Base-by-base conservation (phyloP, 2,797 vertebrate genomes). In the Amphiprion clarkii region DNA sequence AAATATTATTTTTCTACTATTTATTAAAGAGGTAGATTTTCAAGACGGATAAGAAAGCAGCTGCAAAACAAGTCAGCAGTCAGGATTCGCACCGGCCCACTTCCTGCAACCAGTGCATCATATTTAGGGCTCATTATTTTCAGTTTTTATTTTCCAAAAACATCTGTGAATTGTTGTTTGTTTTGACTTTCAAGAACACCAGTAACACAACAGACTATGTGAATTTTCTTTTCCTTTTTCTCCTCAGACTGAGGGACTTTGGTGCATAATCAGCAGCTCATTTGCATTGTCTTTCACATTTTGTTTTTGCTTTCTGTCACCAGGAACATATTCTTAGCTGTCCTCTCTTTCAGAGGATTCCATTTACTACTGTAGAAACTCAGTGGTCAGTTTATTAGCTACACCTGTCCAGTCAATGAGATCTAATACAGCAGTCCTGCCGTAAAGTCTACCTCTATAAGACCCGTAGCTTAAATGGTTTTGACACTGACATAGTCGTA, bases 1-100 rank as follows among this genome's bases (percentile, higher is more conserved):
- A 96, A 96, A 95, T 90, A 96, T 96, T 99, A 98, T 98, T 99
- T 99, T 99, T 99, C 96, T 99, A 99, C 97, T 99, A 99, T 99
- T 99, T 99, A 99, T 99, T 99, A 92, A 97, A 97, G 93, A 74
- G 76, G 64, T 95, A 85, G 78, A 90, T 89, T 73, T 87, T 81
- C 82, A 60, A 78, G 80, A 81, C 57, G 58, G 56, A 81, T 67
- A 59, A 81, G 74, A 58, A 70, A 84, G 74, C 72, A 78, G 76
- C 81, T 74, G 55, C 75, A 61, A 79, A 82, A 79, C 61, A 14
- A 42, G 44, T 66, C 49, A 76, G 56, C 25, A 44, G 53, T 49
- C 69, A 13, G 36, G 33, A 71, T 55, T 11, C 16, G 5, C 27
- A 23, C 16, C 6, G 2, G 55, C 48, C 49, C 58, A 13, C 59